These are phyloP conservation scores for Diabrotica balteata DNA, from an alignment of 2,888 invertebrate species.

Conservation along the genomic window DNA sequence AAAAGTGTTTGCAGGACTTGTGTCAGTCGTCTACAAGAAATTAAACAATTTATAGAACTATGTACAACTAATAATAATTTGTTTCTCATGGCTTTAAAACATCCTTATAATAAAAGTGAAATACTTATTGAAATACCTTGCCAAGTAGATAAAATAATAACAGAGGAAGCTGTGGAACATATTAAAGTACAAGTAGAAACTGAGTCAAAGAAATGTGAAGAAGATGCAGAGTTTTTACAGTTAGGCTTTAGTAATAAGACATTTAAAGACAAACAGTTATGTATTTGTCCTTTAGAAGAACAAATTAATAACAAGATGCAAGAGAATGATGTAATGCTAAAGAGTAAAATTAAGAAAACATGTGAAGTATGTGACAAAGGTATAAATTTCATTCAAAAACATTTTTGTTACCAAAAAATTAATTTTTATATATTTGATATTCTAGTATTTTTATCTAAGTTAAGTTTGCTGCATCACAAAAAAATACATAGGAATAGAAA, in stretches of 20 bases:
- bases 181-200: neutral
- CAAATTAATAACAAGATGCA: no score
- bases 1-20: slow-evolving; percentile 34
- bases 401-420: no score
- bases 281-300: slow-evolving; percentile 24
- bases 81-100: slow-evolving; percentile 15
- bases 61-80: slow-evolving; percentile 27
- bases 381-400: slow-evolving; percentile 3
- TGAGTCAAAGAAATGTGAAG: slow-evolving; percentile 4
- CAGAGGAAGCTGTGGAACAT: neutral
- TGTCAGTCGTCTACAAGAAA: slow-evolving; percentile 21
- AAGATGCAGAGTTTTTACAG: slow-evolving; percentile 7
- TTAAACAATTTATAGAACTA: slow-evolving; percentile 32
- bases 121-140: neutral
- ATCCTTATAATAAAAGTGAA: slow-evolving; percentile 9
- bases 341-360: slow-evolving; percentile 3
- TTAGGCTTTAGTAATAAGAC: slow-evolving; percentile 27
- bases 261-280: slow-evolving; percentile 21
- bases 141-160: neutral
- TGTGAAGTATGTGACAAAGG: slow-evolving; percentile 1
- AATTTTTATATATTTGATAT: neutral
- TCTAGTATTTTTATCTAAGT: slow-evolving; percentile 10
- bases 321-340: neutral
- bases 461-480: slow-evolving; percentile 1
- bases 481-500: slow-evolving; percentile 9